Base-by-base conservation (phyloP, 2,113 vertebrate species). In the Ursus arctos region DNA sequence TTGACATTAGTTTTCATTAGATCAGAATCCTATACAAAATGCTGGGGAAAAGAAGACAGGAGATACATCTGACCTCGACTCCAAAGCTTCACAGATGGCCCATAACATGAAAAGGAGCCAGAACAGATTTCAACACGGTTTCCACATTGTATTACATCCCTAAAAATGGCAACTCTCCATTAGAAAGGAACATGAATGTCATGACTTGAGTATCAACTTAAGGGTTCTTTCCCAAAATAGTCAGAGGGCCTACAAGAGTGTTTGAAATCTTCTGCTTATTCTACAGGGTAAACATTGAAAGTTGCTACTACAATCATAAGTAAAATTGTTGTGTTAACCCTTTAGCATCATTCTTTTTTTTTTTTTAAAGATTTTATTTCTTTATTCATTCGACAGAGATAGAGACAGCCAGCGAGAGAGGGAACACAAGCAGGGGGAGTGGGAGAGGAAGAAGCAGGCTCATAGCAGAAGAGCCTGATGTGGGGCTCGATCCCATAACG, bases 211-310 rank as follows among this genome's bases (percentile, higher is more conserved):
- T 26, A 69, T 53, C 36, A 53, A 55, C 74, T 53, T 84, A 26
- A 89, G 72, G 6, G 19, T 59, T 69, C 24, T 55, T 53, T 61
- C 3, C 80, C 67, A 43, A 69, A 89, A 47, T 15, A 86, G 9
- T 90, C 15, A 84, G 61, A 7, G 24, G 16, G 31, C 22, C 59
- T 53, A 79, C 7, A 80, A 55, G 92, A 96, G 88, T n/a, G 53
- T 84, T 40, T 63, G 71, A 53, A 79, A 95, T 89, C 81, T 72
- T 88, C 57, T 92, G 61, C 28, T 77, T 61, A 69, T 31, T 77
- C 11, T 59, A 47, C 28, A 3, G 26, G 43, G 28, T 57, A 65
- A 94, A 95, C 53, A 65, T 2, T 43, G 36, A 92, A 43, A 33
- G 33, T 28, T 61, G 28, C 71, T 61, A n/a, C 5, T 24, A 9